Conservation (phyloP, 2,113 vertebrate species). For the Eonycteris spelaea region DNA sequence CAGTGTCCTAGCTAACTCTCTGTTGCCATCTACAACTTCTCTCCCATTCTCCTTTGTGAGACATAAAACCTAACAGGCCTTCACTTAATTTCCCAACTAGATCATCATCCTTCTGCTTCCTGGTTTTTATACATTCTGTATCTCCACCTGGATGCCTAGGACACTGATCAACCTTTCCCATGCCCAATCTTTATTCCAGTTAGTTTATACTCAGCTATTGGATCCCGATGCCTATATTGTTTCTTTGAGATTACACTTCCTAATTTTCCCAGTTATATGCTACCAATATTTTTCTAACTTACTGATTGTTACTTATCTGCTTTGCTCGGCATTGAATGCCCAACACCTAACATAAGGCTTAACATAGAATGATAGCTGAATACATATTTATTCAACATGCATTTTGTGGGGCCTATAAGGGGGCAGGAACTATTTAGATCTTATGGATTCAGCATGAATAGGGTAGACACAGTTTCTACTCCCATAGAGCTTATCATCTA, state of each 20-base stretch:
- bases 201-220: not conserved
- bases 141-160: not conserved
- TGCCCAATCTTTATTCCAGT: not conserved
- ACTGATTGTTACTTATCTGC: not conserved
- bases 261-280: too few relatives aligned
- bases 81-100: not conserved
- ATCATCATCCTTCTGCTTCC: not conserved
- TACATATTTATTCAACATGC: not conserved
- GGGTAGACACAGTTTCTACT: not conserved
- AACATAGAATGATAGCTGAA: not conserved
- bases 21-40: not conserved
- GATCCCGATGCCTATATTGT: not conserved
- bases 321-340: not conserved
- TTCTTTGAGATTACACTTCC: not conserved
- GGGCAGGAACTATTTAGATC: not conserved
- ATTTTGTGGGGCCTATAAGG: not conserved
- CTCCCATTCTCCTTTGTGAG: not conserved
- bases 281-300: not conserved
- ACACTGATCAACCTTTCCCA: not conserved
- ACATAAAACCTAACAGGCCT: not conserved
- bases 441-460: not conserved
- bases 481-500: not conserved
- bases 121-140: not conserved
- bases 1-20: not conserved
- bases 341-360: not conserved